A percentile compares a stretch with the other conserved stretches of the same genome.
Conservation (phyloP, 2,797 vertebrate species). For the Pangasius macronema region DNA sequence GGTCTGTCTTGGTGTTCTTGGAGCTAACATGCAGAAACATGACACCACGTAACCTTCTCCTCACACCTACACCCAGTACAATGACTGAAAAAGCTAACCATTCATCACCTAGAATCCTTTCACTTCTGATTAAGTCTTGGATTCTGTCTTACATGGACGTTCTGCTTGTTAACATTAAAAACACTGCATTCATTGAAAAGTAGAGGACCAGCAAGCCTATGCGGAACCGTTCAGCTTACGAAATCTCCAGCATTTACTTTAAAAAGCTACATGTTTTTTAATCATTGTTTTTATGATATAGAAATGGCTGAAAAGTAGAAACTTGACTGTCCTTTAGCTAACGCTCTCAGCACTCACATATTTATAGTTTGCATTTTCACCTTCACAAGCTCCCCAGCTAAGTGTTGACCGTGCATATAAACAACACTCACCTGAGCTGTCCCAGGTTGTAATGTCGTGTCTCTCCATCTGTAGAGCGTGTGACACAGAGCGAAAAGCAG, state of each 20-base stretch:
- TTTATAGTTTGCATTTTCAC: neutral
- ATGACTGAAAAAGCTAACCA: neutral
- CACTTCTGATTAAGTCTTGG: conserved; percentile 3
- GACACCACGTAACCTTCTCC: neutral
- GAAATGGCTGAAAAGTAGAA: neutral
- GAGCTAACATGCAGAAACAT: conserved; percentile 17
- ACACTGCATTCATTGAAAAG: neutral
- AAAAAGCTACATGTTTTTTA: neutral
- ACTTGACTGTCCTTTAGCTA: neutral
- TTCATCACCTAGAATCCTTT: conserved; percentile 6
- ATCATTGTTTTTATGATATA: neutral
- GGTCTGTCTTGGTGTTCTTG: neutral
- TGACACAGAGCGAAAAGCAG: conserved; percentile 84
- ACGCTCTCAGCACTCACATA: neutral
- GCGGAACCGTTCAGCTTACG: neutral
- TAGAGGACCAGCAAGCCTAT: neutral
- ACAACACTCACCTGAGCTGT: conserved; percentile 80
- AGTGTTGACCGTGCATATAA: neutral
- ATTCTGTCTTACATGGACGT: neutral
- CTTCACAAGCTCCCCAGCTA: neutral
- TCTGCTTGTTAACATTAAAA: neutral
- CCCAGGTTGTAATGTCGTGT: conserved; percentile 89
- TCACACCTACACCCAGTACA: neutral
- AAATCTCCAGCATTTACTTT: neutral
- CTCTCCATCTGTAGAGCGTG: conserved; percentile 88